A percentile compares a stretch with the other conserved stretches of the same genome.
Evolutionary conservation across 2,113 vertebrate species (phyloP).

Genomic region (Psephotus haematonotus): DNA sequence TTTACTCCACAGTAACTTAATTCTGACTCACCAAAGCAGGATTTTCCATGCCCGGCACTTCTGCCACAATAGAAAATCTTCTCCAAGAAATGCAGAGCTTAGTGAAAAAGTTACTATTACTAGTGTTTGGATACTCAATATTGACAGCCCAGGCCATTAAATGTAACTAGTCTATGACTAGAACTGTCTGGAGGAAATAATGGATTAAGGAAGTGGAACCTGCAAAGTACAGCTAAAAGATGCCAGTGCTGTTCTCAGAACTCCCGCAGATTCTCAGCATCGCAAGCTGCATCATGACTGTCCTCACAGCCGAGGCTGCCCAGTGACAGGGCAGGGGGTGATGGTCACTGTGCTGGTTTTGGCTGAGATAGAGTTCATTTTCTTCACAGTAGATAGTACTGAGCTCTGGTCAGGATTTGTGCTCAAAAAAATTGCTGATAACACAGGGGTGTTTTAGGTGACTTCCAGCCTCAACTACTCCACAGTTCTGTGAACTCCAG

Average conservation of each 20-base stretch:
- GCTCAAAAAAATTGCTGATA: background rate
- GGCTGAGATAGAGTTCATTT: background rate
- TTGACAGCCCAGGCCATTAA: conserved; percentile 12
- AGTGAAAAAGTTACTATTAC: conserved; percentile 37
- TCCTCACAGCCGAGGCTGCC: background rate
- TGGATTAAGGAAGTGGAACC: background rate
- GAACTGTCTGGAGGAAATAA: conserved; percentile 6
- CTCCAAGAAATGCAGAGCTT: conserved; percentile 62
- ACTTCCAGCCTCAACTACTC: background rate
- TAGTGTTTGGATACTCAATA: background rate
- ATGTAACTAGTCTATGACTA: background rate
- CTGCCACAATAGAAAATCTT: conserved; percentile 65
- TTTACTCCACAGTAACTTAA: conserved; percentile 68
- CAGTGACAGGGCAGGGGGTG: background rate
- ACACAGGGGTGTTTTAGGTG: background rate
- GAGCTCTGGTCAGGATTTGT: background rate
- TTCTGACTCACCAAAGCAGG: conserved; percentile 63
- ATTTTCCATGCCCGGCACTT: conserved; percentile 56
- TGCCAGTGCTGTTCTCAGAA: background rate
- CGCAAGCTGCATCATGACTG: accelerated
- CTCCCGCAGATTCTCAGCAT: background rate
- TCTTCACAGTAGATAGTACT: accelerated
- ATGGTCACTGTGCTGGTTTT: accelerated
- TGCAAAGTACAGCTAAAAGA: background rate
- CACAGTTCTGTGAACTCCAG: background rate